These are phyloP conservation scores for Callospermophilus lateralis DNA, from an alignment of 2,113 vertebrate species.

Conservation along the genomic window DNA sequence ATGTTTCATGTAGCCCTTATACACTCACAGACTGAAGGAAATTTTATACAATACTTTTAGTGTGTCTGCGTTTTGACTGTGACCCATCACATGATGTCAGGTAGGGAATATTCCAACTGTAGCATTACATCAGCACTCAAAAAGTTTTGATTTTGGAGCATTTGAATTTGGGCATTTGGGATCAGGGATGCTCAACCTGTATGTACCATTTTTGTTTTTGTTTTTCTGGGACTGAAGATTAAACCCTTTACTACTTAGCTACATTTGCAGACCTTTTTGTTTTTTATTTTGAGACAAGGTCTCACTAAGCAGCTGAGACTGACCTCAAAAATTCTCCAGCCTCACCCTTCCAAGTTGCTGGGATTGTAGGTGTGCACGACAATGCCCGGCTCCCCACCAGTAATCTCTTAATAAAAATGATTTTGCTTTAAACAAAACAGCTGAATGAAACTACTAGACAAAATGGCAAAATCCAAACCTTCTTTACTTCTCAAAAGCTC, in stretches of 20 bases:
- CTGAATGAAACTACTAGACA: background rate
- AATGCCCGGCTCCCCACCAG: background rate
- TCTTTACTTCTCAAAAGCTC: background rate
- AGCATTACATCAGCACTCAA: background rate
- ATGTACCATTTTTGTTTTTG: background rate
- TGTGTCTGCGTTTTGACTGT: background rate
- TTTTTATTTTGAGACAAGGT: no score
- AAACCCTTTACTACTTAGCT: no score
- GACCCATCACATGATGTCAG: background rate
- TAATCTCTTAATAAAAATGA: slow-evolving; percentile 44
- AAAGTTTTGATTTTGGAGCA: background rate
- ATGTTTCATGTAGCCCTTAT: background rate
- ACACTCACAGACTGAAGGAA: background rate
- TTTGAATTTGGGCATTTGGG: background rate
- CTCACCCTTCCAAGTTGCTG: background rate
- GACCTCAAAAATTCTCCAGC: no score
- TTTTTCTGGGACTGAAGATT: no score
- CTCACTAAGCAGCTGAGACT: no score
- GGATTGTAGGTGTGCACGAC: no score
- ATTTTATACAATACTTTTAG: slow-evolving; percentile 16
- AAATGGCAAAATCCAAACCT: background rate
- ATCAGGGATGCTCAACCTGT: background rate
- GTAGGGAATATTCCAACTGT: background rate
- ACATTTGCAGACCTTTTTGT: no score
- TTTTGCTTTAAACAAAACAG: slow-evolving; percentile 21